Evolutionary conservation across 2,888 invertebrate species (phyloP).

Genomic region (Lamellibrachia columna): DNA sequence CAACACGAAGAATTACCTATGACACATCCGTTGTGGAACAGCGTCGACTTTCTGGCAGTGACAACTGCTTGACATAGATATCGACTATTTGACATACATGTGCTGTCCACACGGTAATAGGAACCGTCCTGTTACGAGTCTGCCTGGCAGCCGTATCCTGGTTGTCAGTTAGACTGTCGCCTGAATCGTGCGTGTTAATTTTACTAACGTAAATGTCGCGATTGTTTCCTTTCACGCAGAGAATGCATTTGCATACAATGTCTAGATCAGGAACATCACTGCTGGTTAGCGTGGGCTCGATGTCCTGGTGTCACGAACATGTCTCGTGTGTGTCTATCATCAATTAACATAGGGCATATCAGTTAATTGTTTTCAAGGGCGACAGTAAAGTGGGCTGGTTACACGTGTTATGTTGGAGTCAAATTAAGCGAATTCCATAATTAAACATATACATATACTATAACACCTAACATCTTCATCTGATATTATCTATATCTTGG

Average conservation of each 20-base stretch:
- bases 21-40: neutral
- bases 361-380: neutral
- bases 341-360: neutral
- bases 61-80: neutral
- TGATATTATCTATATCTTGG: too few relatives aligned
- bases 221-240: neutral
- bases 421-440: too few relatives aligned
- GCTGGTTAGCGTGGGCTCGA: neutral
- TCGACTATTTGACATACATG: neutral
- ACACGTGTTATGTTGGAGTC: too few relatives aligned
- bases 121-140: neutral
- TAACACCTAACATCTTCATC: too few relatives aligned
- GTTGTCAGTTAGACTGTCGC: neutral
- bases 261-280: neutral
- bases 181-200: neutral
- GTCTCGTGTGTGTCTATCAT: neutral
- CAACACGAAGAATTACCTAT: neutral
- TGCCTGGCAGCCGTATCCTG: neutral
- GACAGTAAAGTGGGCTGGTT: neutral
- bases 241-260: neutral
- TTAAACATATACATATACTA: too few relatives aligned
- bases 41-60: neutral
- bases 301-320: neutral
- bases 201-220: neutral
- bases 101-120: neutral